Evolutionary conservation across 2,797 vertebrate species (phyloP), one percentile per base, ranked within the genome.

Genomic region (Pogonophryne albipinna): DNA sequence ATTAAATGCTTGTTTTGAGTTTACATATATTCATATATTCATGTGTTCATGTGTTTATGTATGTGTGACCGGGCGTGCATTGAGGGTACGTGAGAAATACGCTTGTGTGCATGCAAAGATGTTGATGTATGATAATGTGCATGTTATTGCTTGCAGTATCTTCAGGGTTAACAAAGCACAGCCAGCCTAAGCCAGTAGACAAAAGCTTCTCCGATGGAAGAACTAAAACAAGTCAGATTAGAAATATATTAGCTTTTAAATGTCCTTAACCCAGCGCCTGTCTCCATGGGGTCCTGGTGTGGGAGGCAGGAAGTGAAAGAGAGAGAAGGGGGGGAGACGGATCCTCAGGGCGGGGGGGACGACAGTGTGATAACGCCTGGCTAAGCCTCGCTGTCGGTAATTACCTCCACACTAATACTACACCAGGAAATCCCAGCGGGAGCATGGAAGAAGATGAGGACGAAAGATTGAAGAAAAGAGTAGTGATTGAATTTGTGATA

Each of bases 401-500:
- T 93, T 93, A 92, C 84, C 88, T 82, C 71, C 71, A 74, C 47
- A 4, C 74, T 85, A 91, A 90, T 81, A 73, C 81, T 78, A 78
- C 79, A 51, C 71, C 65, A 67, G 76, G 76, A 82, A 81, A 79
- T 75, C 76, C 87, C 77, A 60, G 66, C 6, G 79, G 81, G 82
- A 84, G 66, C 50, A 27, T 13, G 55, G 66, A 60, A 55, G 51
- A 72, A 79, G 76, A 90, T 73, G 79, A 76, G 55, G 60, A 75
- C 15, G 13, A 45, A 63, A 80, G 76, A 90, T 63, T 82, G 74
- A 50, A 70, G 63, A 73, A 78, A 69, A 77, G 59, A 20, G 13
- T 16, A 78, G 63, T 67, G 79, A 84, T 80, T 45, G 57, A 69
- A 87, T 85, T 74, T 70, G 70, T 70, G 83, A 88, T 90, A 82